These are phyloP conservation scores for Muscicapa comitata DNA, from an alignment of 2,797 vertebrate species.

Conservation along the genomic window DNA sequence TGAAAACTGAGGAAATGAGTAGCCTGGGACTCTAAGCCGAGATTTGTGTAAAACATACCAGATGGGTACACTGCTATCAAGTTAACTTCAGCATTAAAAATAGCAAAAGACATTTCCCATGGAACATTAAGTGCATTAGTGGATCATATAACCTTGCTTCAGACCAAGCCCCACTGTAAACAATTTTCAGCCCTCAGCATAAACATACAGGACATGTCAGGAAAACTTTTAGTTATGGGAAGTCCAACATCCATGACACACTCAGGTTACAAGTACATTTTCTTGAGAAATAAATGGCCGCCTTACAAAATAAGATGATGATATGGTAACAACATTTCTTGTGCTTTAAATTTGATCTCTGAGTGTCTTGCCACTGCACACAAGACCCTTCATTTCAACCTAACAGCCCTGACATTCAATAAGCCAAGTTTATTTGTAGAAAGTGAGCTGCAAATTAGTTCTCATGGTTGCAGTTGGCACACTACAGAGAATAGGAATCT, in stretches of 20 bases:
- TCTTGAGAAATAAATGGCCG: not conserved
- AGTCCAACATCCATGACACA: not conserved
- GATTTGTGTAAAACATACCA: not conserved
- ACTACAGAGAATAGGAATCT: not conserved
- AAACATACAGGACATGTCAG: not conserved
- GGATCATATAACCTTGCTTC: constrained; percentile 21
- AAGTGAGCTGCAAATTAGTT: constrained; percentile 38
- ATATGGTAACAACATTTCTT: not conserved
- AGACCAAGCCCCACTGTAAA: not conserved
- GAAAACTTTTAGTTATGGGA: not conserved
- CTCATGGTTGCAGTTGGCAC: not conserved
- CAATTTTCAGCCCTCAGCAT: not conserved
- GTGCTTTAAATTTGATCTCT: not conserved
- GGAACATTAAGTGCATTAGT: not conserved
- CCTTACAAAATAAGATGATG: not conserved
- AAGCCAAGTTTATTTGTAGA: constrained; percentile 51
- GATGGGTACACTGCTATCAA: not conserved
- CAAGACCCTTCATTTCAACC: not conserved
- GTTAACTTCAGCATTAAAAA: constrained; percentile 36
- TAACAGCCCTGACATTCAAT: constrained; percentile 24
- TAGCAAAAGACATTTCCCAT: constrained; percentile 23
- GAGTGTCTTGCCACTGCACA: not conserved
- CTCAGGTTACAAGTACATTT: not conserved
- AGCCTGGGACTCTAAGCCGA: not conserved
- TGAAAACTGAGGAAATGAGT: not conserved